A percentile compares a stretch with the other conserved stretches of the same genome.
Conservation (phyloP, 2,797 vertebrate species). For the Takifugu rubripes region DNA sequence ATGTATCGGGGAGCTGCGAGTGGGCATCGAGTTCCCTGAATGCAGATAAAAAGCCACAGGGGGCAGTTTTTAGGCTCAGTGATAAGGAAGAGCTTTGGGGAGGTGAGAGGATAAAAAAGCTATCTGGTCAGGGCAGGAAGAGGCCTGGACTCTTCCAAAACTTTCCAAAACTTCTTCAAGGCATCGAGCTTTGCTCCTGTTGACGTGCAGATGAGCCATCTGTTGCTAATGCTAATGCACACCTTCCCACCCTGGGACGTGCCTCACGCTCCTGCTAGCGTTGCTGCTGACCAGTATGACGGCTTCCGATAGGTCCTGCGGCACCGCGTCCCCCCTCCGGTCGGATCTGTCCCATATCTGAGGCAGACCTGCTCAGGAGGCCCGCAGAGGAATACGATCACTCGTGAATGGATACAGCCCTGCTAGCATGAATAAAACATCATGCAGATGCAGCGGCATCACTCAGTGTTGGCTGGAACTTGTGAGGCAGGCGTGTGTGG, state of each 20-base stretch:
- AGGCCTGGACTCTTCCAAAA: not conserved
- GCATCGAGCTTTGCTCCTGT: not conserved
- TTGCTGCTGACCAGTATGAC: too few relatives aligned
- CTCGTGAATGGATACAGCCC: too few relatives aligned
- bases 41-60: conserved; percentile 34
- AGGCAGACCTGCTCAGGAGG: conserved; percentile 64
- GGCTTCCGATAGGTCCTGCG: too few relatives aligned
- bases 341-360: too few relatives aligned
- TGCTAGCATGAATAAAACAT: too few relatives aligned
- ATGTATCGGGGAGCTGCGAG: conserved; percentile 36
- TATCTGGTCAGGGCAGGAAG: not conserved
- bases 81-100: conserved; percentile 13
- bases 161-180: conserved; percentile 9
- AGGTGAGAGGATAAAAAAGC: not conserved
- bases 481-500: too few relatives aligned
- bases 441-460: too few relatives aligned
- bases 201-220: not conserved
- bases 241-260: conserved; percentile 9
- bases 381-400: conserved; percentile 63
- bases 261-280: too few relatives aligned
- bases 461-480: too few relatives aligned
- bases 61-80: conserved; percentile 22
- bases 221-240: not conserved
- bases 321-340: too few relatives aligned
- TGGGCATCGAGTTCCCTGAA: conserved; percentile 43